phyloP scores from a whole-genome alignment of 2,797 vertebrate genomes.

The Danio kyathit region DNA sequence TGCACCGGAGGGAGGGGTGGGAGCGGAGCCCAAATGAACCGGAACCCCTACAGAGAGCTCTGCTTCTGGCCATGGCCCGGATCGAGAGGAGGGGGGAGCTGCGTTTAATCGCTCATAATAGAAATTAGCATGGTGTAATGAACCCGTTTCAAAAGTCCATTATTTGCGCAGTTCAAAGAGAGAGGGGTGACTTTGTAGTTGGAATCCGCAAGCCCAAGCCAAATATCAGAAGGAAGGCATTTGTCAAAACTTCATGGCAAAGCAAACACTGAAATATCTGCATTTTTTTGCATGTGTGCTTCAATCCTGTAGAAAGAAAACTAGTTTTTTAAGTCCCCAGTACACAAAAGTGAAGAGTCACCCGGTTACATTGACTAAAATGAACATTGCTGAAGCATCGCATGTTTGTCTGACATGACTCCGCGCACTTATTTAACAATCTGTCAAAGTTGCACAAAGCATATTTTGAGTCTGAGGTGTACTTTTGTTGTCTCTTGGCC shows the following conservation, averaged over 20 bases:
- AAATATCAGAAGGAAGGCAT: conserved; percentile 64
- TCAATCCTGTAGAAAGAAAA: conserved; percentile 12
- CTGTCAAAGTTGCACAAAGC: conserved; percentile 35
- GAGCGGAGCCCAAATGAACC: conserved; percentile 59
- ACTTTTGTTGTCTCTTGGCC: conserved; percentile 11
- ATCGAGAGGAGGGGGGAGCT: conserved; percentile 68
- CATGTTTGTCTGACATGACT: conserved; percentile 16
- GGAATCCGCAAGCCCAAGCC: conserved; percentile 61
- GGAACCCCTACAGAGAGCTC: conserved; percentile 64
- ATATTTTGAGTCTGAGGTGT: conserved; percentile 12
- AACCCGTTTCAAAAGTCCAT: conserved; percentile 72
- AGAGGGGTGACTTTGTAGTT: conserved; percentile 65
- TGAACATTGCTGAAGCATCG: conserved; percentile 17
- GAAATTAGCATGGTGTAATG: conserved; percentile 81
- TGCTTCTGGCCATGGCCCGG: conserved; percentile 63
- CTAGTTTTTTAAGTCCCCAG: not conserved
- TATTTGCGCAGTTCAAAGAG: conserved; percentile 75
- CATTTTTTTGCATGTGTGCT: not conserved
- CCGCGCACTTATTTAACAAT: conserved; percentile 32
- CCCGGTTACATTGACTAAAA: not conserved
- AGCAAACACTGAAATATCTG: not conserved
- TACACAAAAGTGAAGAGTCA: conserved; percentile 11
- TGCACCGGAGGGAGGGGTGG: conserved; percentile 68
- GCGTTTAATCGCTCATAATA: conserved; percentile 79
- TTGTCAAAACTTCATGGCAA: conserved; percentile 28